These are phyloP conservation scores for Cheirogaleus medius DNA, from an alignment of 2,113 vertebrate genomes.

Conservation along the genomic window DNA sequence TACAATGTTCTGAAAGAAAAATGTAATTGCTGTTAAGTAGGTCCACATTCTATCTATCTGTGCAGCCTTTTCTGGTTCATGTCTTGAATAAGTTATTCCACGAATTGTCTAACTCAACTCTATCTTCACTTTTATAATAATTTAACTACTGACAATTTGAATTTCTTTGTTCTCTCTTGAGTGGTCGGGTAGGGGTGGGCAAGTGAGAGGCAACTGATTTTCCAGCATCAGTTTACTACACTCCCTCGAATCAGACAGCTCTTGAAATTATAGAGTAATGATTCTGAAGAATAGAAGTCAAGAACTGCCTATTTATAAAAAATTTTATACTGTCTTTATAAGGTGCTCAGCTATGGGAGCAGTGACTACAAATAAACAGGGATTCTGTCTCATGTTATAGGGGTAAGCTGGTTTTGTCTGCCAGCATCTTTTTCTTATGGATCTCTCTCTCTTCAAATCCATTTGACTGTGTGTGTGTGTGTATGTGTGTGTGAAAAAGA, in stretches of 20 bases:
- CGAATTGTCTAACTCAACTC: not conserved
- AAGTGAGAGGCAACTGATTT: not conserved
- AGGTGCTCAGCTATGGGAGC: not conserved
- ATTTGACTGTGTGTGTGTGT: not conserved
- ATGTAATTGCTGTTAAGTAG: not conserved
- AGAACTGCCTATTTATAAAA: not conserved
- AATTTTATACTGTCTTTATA: not conserved
- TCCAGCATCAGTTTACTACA: not conserved
- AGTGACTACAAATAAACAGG: not conserved
- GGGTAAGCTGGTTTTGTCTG: not conserved
- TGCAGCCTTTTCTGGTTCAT: not conserved
- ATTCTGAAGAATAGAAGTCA: constrained; percentile 26
- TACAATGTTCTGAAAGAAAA: not conserved
- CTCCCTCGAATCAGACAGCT: not conserved
- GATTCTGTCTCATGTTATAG: not conserved
- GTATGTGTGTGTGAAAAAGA: not conserved
- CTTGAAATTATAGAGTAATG: not conserved
- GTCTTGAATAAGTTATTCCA: not conserved
- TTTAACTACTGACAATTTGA: not conserved
- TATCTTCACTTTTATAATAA: not conserved
- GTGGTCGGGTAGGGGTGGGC: not conserved
- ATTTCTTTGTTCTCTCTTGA: not conserved
- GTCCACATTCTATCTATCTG: not conserved
- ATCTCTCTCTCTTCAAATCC: not conserved
- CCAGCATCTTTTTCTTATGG: not conserved